Evolutionary conservation across 2,113 vertebrate genomes (phyloP), one percentile per base, ranked within the genome.

Genomic region (Pollachius pollachius): DNA sequence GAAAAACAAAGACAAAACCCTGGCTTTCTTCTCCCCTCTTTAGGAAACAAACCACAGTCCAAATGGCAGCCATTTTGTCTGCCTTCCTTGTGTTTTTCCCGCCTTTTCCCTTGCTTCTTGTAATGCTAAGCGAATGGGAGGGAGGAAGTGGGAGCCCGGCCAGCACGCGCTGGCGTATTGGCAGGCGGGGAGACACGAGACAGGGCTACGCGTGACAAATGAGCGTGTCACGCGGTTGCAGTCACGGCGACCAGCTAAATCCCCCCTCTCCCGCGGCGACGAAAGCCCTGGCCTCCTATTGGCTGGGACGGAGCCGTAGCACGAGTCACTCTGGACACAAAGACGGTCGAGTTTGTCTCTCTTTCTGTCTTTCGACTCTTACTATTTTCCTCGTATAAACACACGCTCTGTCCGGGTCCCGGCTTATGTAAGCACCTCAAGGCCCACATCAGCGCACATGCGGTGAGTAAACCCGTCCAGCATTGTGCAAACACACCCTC

Each of bases 151-250:
- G 84, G 83, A 81, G 1, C 63, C 59, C 25, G 72, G 87, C 86
- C 86, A 87, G 76, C 66, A 82, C 71, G 52, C 64, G 79, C 30
- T 30, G 30, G 30, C 5, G 6, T 75, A 72, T 88, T 87, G 84
- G 87, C 83, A 86, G 77, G 72, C 65, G 71, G 9, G 68, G 68
- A 77, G 61, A 21, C 52, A 30, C 30, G 30, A 30, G 30, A 71
- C 7, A 72, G 82, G 67, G 71, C 70, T 71, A 68, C 72, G 72
- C 79, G 85, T 87, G 86, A 89, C 80, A 86, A 86, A 89, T 77
- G 84, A 88, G 78, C 64, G 79, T 83, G 84, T 87, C 82, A 73
- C 72, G 78, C 79, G 77, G 3, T 3, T 30, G 30, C 30, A 30
- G 30, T 30, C 30, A 30, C 30, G 30, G 30, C 30, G 30, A 30